A percentile compares a stretch with the other conserved stretches of the same genome.
Evolutionary conservation across 2,888 invertebrate species (phyloP).

Genomic region (Notodonta ziczac): DNA sequence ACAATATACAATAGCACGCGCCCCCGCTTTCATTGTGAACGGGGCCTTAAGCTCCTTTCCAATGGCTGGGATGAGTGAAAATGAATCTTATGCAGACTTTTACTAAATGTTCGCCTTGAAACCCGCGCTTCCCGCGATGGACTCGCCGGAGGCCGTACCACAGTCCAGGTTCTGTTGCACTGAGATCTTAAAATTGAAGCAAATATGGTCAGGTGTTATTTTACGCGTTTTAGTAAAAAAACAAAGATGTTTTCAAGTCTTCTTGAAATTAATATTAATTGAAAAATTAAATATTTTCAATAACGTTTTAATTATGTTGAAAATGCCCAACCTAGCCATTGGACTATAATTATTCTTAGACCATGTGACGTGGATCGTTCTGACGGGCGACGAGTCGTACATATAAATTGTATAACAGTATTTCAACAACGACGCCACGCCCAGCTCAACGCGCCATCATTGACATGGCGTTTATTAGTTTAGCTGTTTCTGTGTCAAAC

Average conservation of each 20-base stretch:
- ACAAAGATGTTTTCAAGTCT: no score
- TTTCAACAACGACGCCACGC: neutral
- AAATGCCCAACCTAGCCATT: neutral
- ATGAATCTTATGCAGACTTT: neutral
- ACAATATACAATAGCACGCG: no score
- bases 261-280: constrained; percentile 9
- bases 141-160: no score
- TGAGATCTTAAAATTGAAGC: no score
- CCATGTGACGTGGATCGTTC: neutral
- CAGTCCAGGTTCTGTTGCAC: no score
- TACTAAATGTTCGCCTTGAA: no score
- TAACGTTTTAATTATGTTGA: neutral
- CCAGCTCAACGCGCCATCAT: neutral
- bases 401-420: neutral
- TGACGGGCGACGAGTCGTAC: neutral
- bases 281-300: neutral
- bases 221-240: no score
- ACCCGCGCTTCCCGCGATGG: no score
- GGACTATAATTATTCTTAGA: neutral
- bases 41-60: neutral
- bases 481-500: neutral
- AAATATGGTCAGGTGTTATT: no score
- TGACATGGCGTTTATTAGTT: constrained; percentile 3
- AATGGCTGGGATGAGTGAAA: constrained; percentile 5
- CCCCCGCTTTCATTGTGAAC: no score